Conservation (phyloP, 1,140 invertebrate species). For the Mylabris phalerata region DNA sequence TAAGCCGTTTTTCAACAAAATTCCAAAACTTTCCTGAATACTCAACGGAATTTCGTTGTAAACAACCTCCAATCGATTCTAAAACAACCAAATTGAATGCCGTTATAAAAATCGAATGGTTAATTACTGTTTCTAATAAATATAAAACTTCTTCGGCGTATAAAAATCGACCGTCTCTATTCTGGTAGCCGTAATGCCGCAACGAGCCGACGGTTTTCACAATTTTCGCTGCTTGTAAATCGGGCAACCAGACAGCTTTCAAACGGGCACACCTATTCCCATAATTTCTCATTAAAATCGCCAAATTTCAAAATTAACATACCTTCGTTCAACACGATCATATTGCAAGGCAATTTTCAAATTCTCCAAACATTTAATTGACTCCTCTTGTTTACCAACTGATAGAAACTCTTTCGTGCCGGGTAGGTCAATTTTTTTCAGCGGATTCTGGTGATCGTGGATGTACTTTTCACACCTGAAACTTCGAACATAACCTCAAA, state of each 20-base stretch:
- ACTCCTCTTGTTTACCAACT: conserved; percentile 15
- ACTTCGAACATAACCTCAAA: conserved; percentile 1
- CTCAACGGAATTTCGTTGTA: conserved; percentile 28
- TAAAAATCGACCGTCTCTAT: conserved; percentile 29
- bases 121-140: conserved; percentile 38
- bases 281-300: not conserved
- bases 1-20: conserved; percentile 22
- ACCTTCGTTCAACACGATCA: conserved; percentile 30
- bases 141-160: conserved; percentile 39
- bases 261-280: conserved; percentile 22
- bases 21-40: conserved; percentile 33
- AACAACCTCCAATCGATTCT: conserved; percentile 37
- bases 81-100: conserved; percentile 11
- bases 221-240: conserved; percentile 21
- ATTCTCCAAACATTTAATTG: conserved; percentile 13
- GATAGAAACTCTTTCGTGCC: conserved; percentile 26
- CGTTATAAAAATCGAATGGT: not conserved
- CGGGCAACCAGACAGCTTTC: conserved; percentile 24
- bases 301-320: not conserved
- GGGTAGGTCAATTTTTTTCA: conserved; percentile 24
- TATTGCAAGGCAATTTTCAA: conserved; percentile 21
- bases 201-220: conserved; percentile 23
- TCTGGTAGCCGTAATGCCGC: conserved; percentile 29
- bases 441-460: conserved; percentile 27
- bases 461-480: conserved; percentile 23